Conservation (phyloP, 1,140 invertebrate species). For the Neodiprion pinetum region DNA sequence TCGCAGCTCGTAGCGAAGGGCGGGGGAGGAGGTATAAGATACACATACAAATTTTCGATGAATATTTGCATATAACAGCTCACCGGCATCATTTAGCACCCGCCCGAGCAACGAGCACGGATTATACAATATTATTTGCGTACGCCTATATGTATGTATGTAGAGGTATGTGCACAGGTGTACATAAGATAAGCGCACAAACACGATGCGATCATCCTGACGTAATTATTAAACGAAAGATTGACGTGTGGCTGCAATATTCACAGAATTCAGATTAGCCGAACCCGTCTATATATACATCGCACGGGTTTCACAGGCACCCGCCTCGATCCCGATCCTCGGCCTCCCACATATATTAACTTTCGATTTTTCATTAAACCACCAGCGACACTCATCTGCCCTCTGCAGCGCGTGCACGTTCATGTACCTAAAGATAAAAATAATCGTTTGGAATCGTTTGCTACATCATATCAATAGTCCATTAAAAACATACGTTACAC, state of each 20-base stretch:
- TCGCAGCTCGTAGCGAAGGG: not conserved
- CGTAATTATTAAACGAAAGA: slow-evolving; percentile 25
- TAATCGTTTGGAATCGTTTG: not conserved
- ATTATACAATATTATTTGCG: not conserved
- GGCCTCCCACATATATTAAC: slow-evolving; percentile 28
- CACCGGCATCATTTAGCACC: not conserved
- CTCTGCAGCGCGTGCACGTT: not conserved
- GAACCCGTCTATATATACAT: slow-evolving; percentile 20
- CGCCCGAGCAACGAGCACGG: not conserved
- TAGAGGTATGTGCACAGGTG: not conserved
- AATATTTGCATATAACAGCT: not conserved
- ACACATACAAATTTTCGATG: not conserved
- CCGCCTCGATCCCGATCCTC: not conserved
- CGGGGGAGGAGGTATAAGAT: not conserved
- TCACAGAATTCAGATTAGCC: slow-evolving; percentile 28
- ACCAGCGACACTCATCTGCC: slow-evolving; percentile 24
- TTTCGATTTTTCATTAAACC: slow-evolving; percentile 34
- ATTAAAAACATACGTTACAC: not conserved
- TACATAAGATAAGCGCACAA: not conserved
- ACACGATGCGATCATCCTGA: not conserved
- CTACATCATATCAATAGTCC: not conserved
- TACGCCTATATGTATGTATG: not conserved
- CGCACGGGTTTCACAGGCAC: not conserved
- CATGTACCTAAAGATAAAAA: not conserved
- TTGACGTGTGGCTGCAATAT: slow-evolving; percentile 30